Conservation (phyloP, 2,797 vertebrate species). For the Anabacerthia variegaticeps region DNA sequence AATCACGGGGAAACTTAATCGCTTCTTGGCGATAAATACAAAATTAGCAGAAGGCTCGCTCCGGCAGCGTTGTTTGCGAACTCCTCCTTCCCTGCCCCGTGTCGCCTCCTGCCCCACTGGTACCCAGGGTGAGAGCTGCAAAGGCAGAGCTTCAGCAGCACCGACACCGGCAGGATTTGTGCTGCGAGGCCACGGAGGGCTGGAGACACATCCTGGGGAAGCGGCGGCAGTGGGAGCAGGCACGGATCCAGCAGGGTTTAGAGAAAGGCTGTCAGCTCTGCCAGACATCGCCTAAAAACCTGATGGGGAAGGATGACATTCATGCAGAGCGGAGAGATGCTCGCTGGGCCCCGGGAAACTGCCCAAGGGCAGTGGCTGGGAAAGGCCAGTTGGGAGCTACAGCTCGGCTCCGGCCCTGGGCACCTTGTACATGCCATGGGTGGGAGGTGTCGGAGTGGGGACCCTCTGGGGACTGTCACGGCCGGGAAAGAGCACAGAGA, state of each 20-base stretch:
- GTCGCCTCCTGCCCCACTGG: background rate
- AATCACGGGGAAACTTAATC: background rate
- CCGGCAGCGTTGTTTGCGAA: background rate
- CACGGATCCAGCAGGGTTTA: background rate
- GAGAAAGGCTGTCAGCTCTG: background rate
- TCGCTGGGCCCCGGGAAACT: background rate
- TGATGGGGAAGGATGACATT: background rate
- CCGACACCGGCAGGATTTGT: background rate
- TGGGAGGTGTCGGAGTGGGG: background rate
- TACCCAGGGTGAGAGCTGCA: rapidly evolving
- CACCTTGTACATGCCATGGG: rapidly evolving
- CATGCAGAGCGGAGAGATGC: rapidly evolving
- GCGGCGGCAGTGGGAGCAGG: background rate
- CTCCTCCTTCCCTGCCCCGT: background rate
- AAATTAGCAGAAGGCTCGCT: background rate
- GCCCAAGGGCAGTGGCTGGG: background rate
- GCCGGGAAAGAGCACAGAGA: background rate
- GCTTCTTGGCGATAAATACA: background rate
- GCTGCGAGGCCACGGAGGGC: background rate
- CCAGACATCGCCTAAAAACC: background rate
- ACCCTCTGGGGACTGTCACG: background rate
- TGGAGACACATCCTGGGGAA: background rate
- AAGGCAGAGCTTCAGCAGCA: background rate
- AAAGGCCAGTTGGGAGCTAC: background rate
- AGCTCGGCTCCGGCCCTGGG: background rate